Conservation (phyloP, 2,797 vertebrate species). For the Scomberomorus guttatus region DNA sequence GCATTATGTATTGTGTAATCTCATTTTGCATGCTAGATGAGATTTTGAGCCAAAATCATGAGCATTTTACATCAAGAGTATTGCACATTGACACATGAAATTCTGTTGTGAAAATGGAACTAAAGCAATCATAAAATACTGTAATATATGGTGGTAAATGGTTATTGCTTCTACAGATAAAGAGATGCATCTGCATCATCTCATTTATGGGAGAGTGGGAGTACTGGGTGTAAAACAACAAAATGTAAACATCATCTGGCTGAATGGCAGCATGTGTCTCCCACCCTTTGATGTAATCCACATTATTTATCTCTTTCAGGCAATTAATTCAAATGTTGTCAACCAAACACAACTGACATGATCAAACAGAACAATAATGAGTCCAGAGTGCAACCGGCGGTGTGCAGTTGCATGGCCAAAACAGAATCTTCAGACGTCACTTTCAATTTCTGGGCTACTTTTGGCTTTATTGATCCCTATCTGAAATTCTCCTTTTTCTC, state of each 20-base stretch:
- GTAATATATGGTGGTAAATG: not conserved
- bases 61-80: not conserved
- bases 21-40: not conserved
- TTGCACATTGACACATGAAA: not conserved
- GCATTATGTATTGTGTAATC: not conserved
- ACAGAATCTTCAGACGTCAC: conserved; percentile 49
- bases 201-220: conserved; percentile 35
- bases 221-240: conserved; percentile 38
- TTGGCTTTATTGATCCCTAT: conserved; percentile 57
- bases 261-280: conserved; percentile 54
- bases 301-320: conserved; percentile 49
- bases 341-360: conserved; percentile 43
- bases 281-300: conserved; percentile 56
- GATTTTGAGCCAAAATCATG: not conserved
- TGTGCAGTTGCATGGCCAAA: conserved; percentile 28
- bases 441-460: conserved; percentile 45
- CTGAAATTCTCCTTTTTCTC: conserved; percentile 50
- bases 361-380: conserved; percentile 59
- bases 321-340: conserved; percentile 48
- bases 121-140: not conserved
- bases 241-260: conserved; percentile 66
- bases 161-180: conserved; percentile 9
- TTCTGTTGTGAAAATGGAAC: not conserved
- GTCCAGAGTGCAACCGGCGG: conserved; percentile 34
- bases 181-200: conserved; percentile 17